Conservation (phyloP, 2,888 invertebrate genomes). For the Sphecodes monilicornis region DNA sequence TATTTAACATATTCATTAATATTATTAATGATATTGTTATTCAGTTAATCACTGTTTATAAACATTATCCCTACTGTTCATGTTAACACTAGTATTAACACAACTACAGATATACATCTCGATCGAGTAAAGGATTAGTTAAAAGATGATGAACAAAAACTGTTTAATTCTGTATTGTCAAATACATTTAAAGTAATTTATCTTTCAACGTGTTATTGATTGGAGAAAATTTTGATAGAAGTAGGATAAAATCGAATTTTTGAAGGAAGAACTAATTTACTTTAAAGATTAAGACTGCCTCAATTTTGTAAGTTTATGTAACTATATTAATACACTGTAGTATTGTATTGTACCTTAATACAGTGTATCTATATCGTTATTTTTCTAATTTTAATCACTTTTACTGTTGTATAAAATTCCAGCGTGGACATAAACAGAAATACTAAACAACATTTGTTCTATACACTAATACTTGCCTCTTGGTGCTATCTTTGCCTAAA, state of each 20-base stretch:
- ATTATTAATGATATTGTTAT: conserved; percentile 21
- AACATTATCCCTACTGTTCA: conserved; percentile 27
- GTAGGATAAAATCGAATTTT: conserved; percentile 7
- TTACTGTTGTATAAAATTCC: conserved; percentile 2
- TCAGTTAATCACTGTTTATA: conserved; percentile 27
- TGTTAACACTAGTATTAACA: conserved; percentile 16
- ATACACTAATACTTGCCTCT: conserved; percentile 39
- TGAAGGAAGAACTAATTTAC: not conserved
- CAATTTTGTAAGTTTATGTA: conserved; percentile 25
- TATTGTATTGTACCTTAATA: conserved; percentile 32
- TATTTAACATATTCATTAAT: conserved; percentile 37
- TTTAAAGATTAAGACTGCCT: not conserved
- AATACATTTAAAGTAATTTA: conserved; percentile 5
- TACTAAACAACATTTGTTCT: conserved; percentile 34
- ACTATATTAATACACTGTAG: conserved; percentile 42
- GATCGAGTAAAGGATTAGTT: not conserved
- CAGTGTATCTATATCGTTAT: conserved; percentile 10
- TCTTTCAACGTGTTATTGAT: conserved; percentile 15
- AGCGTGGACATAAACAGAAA: not conserved
- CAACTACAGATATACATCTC: conserved; percentile 11
- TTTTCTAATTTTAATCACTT: not conserved
- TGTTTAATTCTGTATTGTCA: not conserved
- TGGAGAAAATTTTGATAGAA: conserved; percentile 8
- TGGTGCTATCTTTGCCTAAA: conserved; percentile 62
- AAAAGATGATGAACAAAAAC: conserved; percentile 1